A percentile compares a stretch with the other conserved stretches of the same genome.
Conservation (phyloP, 2,113 vertebrate species). For the Nettapus auritus region DNA sequence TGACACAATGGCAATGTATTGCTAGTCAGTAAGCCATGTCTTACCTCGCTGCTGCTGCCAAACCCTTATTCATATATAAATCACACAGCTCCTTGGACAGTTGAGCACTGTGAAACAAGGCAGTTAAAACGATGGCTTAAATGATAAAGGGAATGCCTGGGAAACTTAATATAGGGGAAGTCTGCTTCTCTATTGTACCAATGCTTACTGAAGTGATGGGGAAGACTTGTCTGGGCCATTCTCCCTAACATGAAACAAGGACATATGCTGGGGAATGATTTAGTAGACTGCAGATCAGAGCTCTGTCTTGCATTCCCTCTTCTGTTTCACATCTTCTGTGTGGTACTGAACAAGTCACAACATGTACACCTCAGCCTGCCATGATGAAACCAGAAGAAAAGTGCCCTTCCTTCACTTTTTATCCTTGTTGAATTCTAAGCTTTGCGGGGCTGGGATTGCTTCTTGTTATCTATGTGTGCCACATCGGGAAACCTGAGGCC, state of each 20-base stretch:
- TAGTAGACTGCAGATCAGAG: constrained; percentile 33
- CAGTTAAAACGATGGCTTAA: constrained; percentile 53
- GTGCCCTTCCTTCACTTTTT: not conserved
- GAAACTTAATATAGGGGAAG: constrained; percentile 70
- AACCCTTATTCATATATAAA: constrained; percentile 60
- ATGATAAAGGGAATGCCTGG: constrained; percentile 53
- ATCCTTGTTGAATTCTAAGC: not conserved
- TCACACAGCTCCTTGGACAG: constrained; percentile 54
- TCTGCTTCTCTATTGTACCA: constrained; percentile 61
- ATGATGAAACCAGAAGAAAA: not conserved
- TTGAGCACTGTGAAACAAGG: constrained; percentile 53
- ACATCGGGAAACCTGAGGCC: not conserved
- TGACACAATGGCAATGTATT: not conserved
- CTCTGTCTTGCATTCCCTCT: constrained; percentile 47
- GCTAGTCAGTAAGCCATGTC: not conserved
- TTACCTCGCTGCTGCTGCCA: constrained; percentile 36
- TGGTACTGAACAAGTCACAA: constrained; percentile 35
- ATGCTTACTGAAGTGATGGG: constrained; percentile 40
- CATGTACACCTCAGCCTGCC: constrained; percentile 24
- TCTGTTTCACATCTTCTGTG: not conserved
- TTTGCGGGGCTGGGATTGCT: not conserved
- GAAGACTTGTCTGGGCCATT: constrained; percentile 67
- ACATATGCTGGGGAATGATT: constrained; percentile 40
- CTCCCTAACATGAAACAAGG: not conserved
- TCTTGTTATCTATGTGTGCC: not conserved